A percentile compares a stretch with the other conserved stretches of the same genome.
phyloP scores from a whole-genome alignment of 2,888 invertebrate genomes.

The Hydrotaea cyrtoneurina region DNA sequence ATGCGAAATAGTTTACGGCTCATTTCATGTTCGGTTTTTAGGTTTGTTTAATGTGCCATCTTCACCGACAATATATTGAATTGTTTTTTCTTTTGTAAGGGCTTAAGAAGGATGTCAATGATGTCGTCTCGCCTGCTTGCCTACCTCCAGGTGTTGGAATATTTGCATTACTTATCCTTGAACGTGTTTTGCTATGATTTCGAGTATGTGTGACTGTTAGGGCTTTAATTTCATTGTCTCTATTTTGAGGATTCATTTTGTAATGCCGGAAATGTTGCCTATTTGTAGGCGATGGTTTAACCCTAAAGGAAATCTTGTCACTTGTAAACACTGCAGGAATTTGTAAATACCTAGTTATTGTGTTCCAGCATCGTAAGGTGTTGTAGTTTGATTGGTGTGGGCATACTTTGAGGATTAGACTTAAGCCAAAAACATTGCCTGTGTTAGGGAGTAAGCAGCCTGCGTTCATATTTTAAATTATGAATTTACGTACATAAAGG shows the following conservation, averaged over 20 bases:
- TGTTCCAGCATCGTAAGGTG: too few relatives aligned
- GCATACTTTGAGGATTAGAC: too few relatives aligned
- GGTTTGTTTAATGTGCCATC: background rate
- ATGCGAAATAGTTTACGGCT: background rate
- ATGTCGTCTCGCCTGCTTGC: background rate
- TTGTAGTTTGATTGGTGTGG: too few relatives aligned
- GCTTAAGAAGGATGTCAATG: background rate
- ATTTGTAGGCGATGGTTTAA: background rate
- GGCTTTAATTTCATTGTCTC: background rate
- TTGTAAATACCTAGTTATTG: too few relatives aligned
- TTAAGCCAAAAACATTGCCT: background rate
- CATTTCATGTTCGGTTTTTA: background rate
- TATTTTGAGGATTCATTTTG: background rate
- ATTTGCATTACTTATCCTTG: background rate
- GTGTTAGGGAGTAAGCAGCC: too few relatives aligned
- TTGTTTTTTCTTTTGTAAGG: background rate
- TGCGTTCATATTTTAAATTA: too few relatives aligned
- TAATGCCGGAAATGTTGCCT: background rate
- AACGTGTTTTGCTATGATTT: background rate
- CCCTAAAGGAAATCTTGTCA: constrained; percentile 27
- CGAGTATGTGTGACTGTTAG: background rate
- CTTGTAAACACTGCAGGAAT: background rate
- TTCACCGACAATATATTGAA: too few relatives aligned
- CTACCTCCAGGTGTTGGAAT: background rate
- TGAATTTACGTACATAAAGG: too few relatives aligned